Conservation (phyloP, 1,140 invertebrate genomes). For the Campoletis sonorensis region DNA sequence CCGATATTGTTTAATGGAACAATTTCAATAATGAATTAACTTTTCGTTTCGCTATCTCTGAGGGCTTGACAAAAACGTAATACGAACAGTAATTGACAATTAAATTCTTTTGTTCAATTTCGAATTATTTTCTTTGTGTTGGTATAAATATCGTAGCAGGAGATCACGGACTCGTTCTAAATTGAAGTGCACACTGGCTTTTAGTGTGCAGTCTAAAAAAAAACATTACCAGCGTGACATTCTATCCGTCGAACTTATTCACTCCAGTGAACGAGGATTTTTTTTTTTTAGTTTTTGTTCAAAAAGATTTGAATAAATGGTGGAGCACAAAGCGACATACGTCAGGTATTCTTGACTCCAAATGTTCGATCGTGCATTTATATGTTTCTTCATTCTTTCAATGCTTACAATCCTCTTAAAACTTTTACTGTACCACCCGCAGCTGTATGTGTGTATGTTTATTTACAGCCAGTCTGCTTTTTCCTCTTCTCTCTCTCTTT, state of each 20-base stretch:
- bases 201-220: background rate
- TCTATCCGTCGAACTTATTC: constrained; percentile 21
- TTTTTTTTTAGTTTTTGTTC: background rate
- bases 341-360: constrained; percentile 22
- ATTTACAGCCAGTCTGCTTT: constrained; percentile 10
- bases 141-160: background rate
- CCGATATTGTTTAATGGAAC: too few relatives aligned
- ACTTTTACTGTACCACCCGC: background rate
- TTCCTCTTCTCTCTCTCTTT: constrained; percentile 36
- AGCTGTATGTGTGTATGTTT: background rate
- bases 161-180: background rate
- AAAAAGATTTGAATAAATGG: background rate
- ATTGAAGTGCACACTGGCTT: background rate
- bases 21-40: background rate
- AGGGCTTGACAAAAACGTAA: background rate
- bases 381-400: background rate
- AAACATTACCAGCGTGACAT: background rate
- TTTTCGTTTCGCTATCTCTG: background rate
- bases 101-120: background rate
- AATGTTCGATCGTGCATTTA: background rate
- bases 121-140: background rate
- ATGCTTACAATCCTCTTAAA: background rate
- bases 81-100: background rate
- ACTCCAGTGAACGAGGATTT: background rate
- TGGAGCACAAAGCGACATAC: constrained; percentile 6